Conservation (phyloP, 2,113 vertebrate species). For the Hymenochirus boettgeri region DNA sequence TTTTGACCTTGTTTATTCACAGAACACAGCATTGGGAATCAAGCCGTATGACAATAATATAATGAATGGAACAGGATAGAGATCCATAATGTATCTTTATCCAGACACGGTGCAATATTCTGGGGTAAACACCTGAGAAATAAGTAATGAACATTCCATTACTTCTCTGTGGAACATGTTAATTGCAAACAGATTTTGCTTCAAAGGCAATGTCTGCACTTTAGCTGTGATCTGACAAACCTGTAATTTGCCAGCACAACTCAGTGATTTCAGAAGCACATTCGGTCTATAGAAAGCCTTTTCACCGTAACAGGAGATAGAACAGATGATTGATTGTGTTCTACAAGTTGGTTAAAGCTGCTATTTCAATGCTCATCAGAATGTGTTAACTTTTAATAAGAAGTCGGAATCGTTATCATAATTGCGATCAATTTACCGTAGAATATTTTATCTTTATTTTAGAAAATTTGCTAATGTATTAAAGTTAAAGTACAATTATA, state of each 20-base stretch:
- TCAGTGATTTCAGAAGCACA: slow-evolving; percentile 24
- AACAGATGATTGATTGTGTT: slow-evolving; percentile 39
- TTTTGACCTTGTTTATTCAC: no score
- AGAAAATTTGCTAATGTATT: no score
- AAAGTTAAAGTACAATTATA: no score
- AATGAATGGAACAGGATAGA: slow-evolving; percentile 15
- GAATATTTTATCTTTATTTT: no score
- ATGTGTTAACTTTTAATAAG: slow-evolving; percentile 37
- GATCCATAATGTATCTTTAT: slow-evolving; percentile 27
- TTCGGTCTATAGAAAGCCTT: slow-evolving; percentile 34
- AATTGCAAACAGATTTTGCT: slow-evolving; percentile 27
- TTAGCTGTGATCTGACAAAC: slow-evolving; percentile 38
- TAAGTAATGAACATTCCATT: slow-evolving; percentile 35
- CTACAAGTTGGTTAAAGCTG: slow-evolving; percentile 22
- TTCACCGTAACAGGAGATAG: slow-evolving; percentile 35
- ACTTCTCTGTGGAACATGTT: slow-evolving; percentile 29
- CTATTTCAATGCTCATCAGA: slow-evolving; percentile 25
- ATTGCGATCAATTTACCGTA: slow-evolving; percentile 18
- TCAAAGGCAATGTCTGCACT: slow-evolving; percentile 36
- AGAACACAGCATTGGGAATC: slow-evolving; percentile 14
- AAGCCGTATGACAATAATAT: slow-evolving; percentile 25
- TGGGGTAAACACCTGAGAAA: slow-evolving; percentile 29
- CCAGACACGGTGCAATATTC: slow-evolving; percentile 19
- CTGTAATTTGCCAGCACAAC: slow-evolving; percentile 36
- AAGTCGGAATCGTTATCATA: slow-evolving; percentile 17